phyloP scores from a whole-genome alignment of 1,140 invertebrate genomes.

The Hycleus cichorii region DNA sequence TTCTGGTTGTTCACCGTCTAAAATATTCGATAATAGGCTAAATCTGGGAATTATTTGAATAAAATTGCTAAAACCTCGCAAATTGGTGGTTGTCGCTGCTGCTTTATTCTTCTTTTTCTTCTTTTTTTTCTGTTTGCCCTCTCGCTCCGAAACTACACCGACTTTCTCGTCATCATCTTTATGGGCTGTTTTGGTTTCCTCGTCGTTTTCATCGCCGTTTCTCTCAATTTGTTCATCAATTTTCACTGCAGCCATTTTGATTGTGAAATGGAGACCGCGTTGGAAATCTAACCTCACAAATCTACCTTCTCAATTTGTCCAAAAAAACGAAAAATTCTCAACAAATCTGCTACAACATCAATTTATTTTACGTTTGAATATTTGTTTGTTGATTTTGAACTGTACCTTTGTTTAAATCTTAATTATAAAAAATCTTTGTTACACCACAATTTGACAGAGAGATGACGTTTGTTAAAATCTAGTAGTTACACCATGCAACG shows the following conservation, averaged over 20 bases:
- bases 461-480: too few relatives aligned
- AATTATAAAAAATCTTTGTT: too few relatives aligned
- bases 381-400: too few relatives aligned
- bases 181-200: slow-evolving; percentile 21
- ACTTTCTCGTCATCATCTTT: slow-evolving; percentile 30
- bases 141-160: slow-evolving; percentile 42
- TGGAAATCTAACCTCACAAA: too few relatives aligned
- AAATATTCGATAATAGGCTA: slow-evolving; percentile 1
- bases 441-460: too few relatives aligned
- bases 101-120: slow-evolving; percentile 47
- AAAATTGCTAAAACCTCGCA: background rate
- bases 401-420: too few relatives aligned
- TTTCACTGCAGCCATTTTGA: slow-evolving; percentile 40
- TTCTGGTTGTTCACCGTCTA: slow-evolving; percentile 23
- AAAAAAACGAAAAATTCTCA: too few relatives aligned
- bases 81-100: background rate
- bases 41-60: background rate
- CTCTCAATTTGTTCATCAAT: slow-evolving; percentile 33
- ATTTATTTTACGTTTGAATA: too few relatives aligned
- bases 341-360: too few relatives aligned
- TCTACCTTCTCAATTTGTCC: too few relatives aligned
- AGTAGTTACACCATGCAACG: too few relatives aligned
- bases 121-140: slow-evolving; percentile 57
- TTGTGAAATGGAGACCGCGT: too few relatives aligned
- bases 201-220: slow-evolving; percentile 34